phyloP scores from a whole-genome alignment of 2,888 invertebrate genomes.

The Oscheius sp. region DNA sequence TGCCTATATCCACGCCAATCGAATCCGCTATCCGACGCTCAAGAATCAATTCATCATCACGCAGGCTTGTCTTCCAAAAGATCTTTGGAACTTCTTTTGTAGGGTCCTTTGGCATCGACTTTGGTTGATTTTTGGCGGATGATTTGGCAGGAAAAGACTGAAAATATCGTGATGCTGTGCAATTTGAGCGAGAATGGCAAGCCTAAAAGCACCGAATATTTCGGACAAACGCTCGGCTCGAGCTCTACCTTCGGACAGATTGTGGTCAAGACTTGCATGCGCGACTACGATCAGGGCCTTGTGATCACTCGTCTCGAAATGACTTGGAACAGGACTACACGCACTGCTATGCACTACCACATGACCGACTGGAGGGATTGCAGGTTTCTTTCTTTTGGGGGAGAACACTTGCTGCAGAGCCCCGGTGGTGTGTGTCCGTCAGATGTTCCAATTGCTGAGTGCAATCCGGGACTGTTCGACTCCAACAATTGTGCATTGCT shows the following conservation, averaged over 20 bases:
- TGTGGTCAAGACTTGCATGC: not conserved
- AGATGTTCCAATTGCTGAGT: slow-evolving; percentile 2
- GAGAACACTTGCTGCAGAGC: no score
- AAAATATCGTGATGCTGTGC: slow-evolving; percentile 43
- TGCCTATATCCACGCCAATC: slow-evolving; percentile 46
- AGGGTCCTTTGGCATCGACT: slow-evolving; percentile 39
- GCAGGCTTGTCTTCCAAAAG: slow-evolving; percentile 22
- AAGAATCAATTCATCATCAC: slow-evolving; percentile 42
- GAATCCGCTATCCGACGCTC: slow-evolving; percentile 33
- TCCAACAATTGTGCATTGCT: slow-evolving; percentile 41
- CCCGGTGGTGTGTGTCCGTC: not conserved
- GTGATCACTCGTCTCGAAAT: slow-evolving; percentile 4
- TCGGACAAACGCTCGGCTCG: not conserved
- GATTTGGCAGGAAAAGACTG: slow-evolving; percentile 45
- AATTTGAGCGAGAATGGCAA: slow-evolving; percentile 36
- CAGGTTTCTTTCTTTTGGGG: no score
- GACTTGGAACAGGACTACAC: slow-evolving; percentile 21
- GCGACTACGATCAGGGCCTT: not conserved
- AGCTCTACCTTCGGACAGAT: not conserved
- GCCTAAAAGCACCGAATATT: slow-evolving; percentile 43
- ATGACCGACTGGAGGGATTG: slow-evolving; percentile 47
- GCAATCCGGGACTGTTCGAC: not conserved
- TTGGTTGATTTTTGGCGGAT: slow-evolving; percentile 45
- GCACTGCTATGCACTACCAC: slow-evolving; percentile 35
- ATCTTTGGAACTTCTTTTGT: not conserved